Evolutionary conservation across 2,888 invertebrate species (phyloP), one percentile per base, ranked within the genome.

Genomic region (Macaria notata): DNA sequence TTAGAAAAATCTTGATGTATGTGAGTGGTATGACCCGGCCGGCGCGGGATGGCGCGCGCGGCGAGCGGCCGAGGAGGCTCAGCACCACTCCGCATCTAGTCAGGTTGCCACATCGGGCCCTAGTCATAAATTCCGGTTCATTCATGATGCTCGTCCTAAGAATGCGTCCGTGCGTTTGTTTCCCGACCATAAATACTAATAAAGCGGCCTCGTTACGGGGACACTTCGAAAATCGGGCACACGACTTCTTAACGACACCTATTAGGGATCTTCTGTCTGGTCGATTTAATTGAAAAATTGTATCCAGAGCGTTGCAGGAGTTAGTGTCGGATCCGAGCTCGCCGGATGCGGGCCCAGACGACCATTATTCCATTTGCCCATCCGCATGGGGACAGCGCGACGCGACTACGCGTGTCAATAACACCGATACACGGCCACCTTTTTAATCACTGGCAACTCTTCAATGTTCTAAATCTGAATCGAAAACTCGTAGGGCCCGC

Each of bases 331-430:
- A 88, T 88, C 88, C 88, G 87, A 86, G 79, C 79, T 81, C 41
- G 86, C 83, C 90, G 91, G 91, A 91, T 90, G 91, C 91, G 90
- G 91, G 91, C 89, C 84, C 91, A 90, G 90, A 90, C 90, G 86
- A 72, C 89, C 84, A 90, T 91, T 91, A 91, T 91, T 79, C 90
- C 90, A 91, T 91, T 90, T 87, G 90, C 83, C 73, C 90, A 90
- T 91, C 91, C 91, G 91, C 88, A 84, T 85, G 85, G 88, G 90
- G 87, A 86, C 89, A 79, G 56, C 65, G 44, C 46, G 8, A 9
- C 49, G 56, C 56, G 43, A 39, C 49, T 19, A 49, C 33, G 82
- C 84, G 84, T 85, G 86, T 85, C 86, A 83, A 86, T 86, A 84
- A 81, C 42, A 83, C 84, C 83, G 79, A 85, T 84, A 68, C 65